Base-by-base conservation (phyloP, 2,797 vertebrate genomes). In the Sternotherus odoratus region DNA sequence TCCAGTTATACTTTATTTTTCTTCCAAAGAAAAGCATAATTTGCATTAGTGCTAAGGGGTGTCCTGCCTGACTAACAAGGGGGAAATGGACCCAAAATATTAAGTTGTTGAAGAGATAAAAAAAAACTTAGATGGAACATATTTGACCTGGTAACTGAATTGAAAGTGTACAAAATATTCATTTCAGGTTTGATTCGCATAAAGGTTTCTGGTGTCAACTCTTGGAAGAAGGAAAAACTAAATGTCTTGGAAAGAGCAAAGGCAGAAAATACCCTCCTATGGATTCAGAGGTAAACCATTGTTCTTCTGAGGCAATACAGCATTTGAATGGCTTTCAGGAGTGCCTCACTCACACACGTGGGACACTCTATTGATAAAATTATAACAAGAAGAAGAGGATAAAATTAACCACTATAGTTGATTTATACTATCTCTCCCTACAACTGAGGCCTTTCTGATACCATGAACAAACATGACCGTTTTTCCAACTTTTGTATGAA, bases 161-260 rank as follows among this genome's bases (percentile, higher is more conserved):
- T 87, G 36, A 86, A 79, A 79, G 15, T 36, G 39, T 69, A 79
- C 78, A 57, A 82, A 78, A 19, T 79, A 30, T 36, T 88, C 91
- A n/a, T 97, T 97, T 96, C 97, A 99, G 99, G 91, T 99, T 98
- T 1, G 99, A 99, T 89, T 99, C 99, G 69, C 98, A 98, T 96
- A 99, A 99, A 98, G 99, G 99, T 33, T 99, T 99, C 97, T 99
- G 99, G 99, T 99, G 99, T 97, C 99, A 99, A 94, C 98, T 99
- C 79, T 92, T 99, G 92, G 99, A 99, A 96, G 99, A 99, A 96
- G 98, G 99, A 28, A 99, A 99, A 96, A 98, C 99, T 51, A 99
- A 99, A 97, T 99, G 99, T 98, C 98, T 99, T 89, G 99, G 99
- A 39, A 99, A 99, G 95, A 99, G 98, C 96, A 99, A 99, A 98